phyloP scores from a whole-genome alignment of 2,113 vertebrate genomes.

The Spea multiplicata region DNA sequence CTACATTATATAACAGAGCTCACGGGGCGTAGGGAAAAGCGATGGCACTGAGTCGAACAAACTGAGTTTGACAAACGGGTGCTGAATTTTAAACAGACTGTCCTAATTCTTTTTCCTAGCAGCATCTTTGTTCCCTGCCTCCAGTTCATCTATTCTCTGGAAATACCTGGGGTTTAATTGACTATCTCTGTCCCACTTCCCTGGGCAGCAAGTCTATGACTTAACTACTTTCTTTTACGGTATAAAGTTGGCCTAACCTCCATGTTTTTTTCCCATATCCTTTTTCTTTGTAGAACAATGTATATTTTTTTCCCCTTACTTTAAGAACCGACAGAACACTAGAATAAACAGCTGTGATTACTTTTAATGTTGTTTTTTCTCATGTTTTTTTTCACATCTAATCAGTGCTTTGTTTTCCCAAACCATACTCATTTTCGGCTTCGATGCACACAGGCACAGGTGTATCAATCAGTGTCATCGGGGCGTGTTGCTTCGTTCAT shows the following conservation, averaged over 20 bases:
- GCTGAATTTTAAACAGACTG: slow-evolving; percentile 33
- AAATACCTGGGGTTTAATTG: background rate
- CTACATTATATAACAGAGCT: slow-evolving; percentile 33
- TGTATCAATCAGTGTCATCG: no score
- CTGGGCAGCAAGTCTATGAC: no score
- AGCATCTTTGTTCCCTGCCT: slow-evolving; percentile 13
- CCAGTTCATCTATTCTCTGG: slow-evolving; percentile 23
- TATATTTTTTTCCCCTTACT: background rate
- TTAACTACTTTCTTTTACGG: no score
- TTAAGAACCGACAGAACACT: slow-evolving; percentile 17
- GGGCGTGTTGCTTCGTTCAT: no score
- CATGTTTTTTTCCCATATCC: no score
- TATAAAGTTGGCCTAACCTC: no score
- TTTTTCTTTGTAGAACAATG: no score
- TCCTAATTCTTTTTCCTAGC: slow-evolving; percentile 29
- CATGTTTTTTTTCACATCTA: no score
- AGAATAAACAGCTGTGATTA: slow-evolving; percentile 29
- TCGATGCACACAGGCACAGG: no score
- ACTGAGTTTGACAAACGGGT: slow-evolving; percentile 40
- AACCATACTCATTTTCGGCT: no score
- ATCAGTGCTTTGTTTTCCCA: no score
- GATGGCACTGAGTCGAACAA: slow-evolving; percentile 31
- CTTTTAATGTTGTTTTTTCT: slow-evolving; percentile 30
- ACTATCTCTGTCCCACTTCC: background rate
- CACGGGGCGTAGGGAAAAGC: slow-evolving; percentile 17